Evolutionary conservation across 2,113 vertebrate species (phyloP).

Genomic region (Clupea harengus): DNA sequence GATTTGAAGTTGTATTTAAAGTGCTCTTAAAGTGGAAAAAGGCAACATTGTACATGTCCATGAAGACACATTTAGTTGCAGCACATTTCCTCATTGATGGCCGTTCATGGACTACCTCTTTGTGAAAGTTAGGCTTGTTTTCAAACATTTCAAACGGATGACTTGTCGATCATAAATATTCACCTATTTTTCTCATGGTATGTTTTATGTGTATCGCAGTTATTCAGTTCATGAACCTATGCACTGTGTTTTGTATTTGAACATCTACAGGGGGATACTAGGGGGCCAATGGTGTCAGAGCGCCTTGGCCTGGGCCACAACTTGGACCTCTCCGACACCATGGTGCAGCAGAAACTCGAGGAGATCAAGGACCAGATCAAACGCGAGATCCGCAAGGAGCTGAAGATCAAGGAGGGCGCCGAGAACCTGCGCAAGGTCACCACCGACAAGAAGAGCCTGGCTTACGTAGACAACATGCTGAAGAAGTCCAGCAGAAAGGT

Average conservation of each 20-base stretch:
- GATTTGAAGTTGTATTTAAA: not conserved
- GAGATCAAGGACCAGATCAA: constrained; percentile 88
- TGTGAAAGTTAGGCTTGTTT: not conserved
- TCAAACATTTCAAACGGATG: not conserved
- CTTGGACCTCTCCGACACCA: constrained; percentile 81
- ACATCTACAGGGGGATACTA: constrained; percentile 73
- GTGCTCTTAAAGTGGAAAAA: not conserved
- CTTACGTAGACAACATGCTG: constrained; percentile 97
- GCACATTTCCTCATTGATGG: not conserved
- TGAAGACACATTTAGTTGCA: not conserved
- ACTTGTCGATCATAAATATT: not conserved
- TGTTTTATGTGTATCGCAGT: not conserved
- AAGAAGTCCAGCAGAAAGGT: constrained; percentile 98
- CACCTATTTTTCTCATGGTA: not conserved
- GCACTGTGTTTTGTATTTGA: not conserved
- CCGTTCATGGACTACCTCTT: not conserved
- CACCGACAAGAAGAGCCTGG: constrained; percentile 98
- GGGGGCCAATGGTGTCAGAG: constrained; percentile 71
- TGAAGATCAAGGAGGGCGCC: constrained; percentile 90
- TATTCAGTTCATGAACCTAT: not conserved
- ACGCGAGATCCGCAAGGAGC: constrained; percentile 89
- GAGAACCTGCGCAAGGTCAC: constrained; percentile 92
- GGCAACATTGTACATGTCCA: not conserved
- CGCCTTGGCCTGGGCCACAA: constrained; percentile 76
- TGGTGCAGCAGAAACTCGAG: constrained; percentile 87